Evolutionary conservation across 2,888 invertebrate species (phyloP).

Genomic region (Pseudoips prasinana): DNA sequence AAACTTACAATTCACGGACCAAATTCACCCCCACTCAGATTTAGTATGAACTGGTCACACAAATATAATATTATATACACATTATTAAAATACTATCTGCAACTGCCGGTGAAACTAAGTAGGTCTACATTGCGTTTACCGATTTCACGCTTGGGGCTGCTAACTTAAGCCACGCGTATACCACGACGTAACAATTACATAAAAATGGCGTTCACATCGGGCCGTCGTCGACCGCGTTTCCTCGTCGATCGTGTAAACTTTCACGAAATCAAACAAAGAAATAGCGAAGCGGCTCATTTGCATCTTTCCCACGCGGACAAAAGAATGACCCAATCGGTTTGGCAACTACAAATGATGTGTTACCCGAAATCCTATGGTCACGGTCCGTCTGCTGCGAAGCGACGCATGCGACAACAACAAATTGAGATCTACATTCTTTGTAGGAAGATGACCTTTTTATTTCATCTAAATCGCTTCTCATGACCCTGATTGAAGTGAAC

Average conservation of each 20-base stretch:
- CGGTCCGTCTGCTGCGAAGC: conserved; percentile 37
- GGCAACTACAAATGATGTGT: conserved; percentile 75
- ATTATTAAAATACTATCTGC: too few relatives aligned
- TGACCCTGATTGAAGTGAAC: conserved; percentile 36
- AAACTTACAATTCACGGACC: too few relatives aligned
- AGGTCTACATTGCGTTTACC: conserved; percentile 1
- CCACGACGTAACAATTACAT: conserved; percentile 80
- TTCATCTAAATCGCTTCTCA: conserved; percentile 47
- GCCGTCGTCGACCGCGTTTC: conserved; percentile 73
- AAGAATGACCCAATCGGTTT: conserved; percentile 79
- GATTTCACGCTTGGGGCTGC: conserved; percentile 35
- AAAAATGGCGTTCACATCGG: conserved; percentile 80
- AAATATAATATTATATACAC: too few relatives aligned
- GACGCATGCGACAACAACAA: conserved; percentile 48
- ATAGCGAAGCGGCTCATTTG: conserved; percentile 79
- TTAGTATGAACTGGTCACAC: too few relatives aligned
- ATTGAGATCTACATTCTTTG: conserved; percentile 47
- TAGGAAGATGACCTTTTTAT: conserved; percentile 43
- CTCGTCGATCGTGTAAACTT: conserved; percentile 81
- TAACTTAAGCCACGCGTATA: conserved; percentile 43
- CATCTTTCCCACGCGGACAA: conserved; percentile 81
- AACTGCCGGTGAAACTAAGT: too few relatives aligned
- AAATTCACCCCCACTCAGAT: too few relatives aligned
- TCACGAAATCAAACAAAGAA: conserved; percentile 82
- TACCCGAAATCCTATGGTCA: conserved; percentile 74